phyloP scores from a whole-genome alignment of 2,888 invertebrate species.

The Rhamnusium bicolor region DNA sequence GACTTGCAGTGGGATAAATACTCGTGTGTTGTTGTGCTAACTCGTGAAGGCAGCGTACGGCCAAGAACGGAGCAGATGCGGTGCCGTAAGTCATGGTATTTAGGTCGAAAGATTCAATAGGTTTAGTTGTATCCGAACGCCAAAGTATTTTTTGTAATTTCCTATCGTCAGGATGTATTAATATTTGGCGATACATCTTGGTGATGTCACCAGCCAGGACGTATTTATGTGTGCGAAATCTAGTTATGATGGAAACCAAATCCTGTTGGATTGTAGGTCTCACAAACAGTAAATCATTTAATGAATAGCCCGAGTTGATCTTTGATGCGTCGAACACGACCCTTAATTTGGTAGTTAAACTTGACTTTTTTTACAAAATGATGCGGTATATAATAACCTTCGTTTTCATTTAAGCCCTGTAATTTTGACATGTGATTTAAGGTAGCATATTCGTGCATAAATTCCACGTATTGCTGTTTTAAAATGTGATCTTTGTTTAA shows the following conservation, averaged over 20 bases:
- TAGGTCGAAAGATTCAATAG: background rate
- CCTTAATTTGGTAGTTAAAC: slow-evolving; percentile 50
- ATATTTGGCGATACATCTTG: slow-evolving; percentile 52
- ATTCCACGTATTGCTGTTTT: slow-evolving; percentile 32
- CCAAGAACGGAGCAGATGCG: background rate
- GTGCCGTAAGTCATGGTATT: slow-evolving; percentile 7
- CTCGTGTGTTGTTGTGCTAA: background rate
- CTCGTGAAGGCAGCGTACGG: background rate
- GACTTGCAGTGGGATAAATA: background rate
- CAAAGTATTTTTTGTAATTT: slow-evolving; percentile 14
- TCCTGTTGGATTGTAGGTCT: slow-evolving; percentile 52
- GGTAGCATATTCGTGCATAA: slow-evolving; percentile 44
- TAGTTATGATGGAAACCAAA: slow-evolving; percentile 50
- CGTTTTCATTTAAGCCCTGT: background rate
- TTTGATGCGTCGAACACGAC: background rate
- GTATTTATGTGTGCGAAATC: slow-evolving; percentile 49
- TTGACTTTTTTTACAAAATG: slow-evolving; percentile 53
- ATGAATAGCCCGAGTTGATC: background rate
- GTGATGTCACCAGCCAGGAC: slow-evolving; percentile 52
- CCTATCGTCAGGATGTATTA: slow-evolving; percentile 10
- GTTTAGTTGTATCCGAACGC: background rate
- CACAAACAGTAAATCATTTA: slow-evolving; percentile 1
- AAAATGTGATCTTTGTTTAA: background rate
- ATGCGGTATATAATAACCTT: slow-evolving; percentile 52
- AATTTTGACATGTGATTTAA: slow-evolving; percentile 40